Percentiles rank a stretch among this genome's conserved stretches.
These are phyloP conservation scores for Myotis davidii DNA, from an alignment of 2,113 vertebrate species.

Conservation along the genomic window DNA sequence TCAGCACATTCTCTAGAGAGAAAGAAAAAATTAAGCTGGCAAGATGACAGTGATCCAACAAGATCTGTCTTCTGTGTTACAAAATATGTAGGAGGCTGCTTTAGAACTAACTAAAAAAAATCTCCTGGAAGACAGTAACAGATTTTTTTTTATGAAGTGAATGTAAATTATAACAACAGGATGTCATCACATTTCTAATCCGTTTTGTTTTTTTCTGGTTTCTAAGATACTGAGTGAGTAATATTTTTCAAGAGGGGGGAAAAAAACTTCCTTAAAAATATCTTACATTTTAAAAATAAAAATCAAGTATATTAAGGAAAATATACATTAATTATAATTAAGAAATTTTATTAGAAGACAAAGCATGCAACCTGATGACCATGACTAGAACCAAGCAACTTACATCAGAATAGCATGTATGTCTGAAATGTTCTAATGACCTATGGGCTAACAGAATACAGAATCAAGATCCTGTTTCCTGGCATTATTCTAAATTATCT, in stretches of 20 bases:
- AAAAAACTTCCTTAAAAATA: not conserved
- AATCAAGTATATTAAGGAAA: not conserved
- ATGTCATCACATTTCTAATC: constrained; percentile 69
- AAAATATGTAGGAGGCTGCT: constrained; percentile 61
- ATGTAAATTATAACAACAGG: constrained; percentile 45
- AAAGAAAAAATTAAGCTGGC: constrained; percentile 67
- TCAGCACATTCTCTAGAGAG: constrained; percentile 16
- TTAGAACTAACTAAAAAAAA: constrained; percentile 60
- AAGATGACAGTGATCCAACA: constrained; percentile 56
- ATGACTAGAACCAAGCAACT: not conserved
- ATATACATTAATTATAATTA: not conserved
- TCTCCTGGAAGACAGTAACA: constrained; percentile 39
- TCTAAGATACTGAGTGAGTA: not conserved
- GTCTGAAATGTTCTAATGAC: not conserved
- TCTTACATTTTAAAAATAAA: constrained; percentile 23
- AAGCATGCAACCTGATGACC: not conserved
- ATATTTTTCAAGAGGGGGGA: not conserved
- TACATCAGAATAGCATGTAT: not conserved
- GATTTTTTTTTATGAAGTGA: constrained; percentile 60
- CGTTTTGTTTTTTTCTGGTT: not conserved
- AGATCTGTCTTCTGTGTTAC: constrained; percentile 53
- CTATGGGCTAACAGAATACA: not conserved
- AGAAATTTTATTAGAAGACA: not conserved
- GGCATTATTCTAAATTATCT: not conserved
- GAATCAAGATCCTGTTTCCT: not conserved